Conservation (phyloP, 2,113 vertebrate species). For the Ptychochromis oligacanthus region DNA sequence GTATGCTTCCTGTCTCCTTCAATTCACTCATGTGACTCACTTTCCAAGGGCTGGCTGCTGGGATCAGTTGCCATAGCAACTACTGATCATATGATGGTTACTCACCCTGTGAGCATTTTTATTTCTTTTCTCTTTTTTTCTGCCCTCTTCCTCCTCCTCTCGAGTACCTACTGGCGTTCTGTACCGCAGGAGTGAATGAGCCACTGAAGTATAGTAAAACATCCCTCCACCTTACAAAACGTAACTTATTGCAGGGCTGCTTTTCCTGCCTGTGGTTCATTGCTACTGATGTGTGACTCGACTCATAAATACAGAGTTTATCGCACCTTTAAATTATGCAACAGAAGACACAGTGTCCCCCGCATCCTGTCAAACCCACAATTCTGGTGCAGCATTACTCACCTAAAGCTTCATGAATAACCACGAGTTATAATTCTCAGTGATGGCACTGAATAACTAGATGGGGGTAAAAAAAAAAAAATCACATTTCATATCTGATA, state of each 20-base stretch:
- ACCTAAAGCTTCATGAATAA: slow-evolving; percentile 24
- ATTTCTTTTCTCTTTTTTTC: not conserved
- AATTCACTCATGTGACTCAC: slow-evolving; percentile 82
- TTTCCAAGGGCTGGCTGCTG: slow-evolving; percentile 79
- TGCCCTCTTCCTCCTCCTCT: not conserved
- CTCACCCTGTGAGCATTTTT: slow-evolving; percentile 61
- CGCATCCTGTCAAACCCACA: not conserved
- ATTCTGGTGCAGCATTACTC: slow-evolving; percentile 43
- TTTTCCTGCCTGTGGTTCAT: not conserved
- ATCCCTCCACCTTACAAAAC: not conserved
- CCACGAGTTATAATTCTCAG: not conserved
- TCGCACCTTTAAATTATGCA: slow-evolving; percentile 63
- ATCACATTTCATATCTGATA: not conserved
- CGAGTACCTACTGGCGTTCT: slow-evolving; percentile 16
- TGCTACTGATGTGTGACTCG: slow-evolving; percentile 4
- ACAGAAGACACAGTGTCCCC: slow-evolving; percentile 11
- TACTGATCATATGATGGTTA: slow-evolving; percentile 81
- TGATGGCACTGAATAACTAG: not conserved
- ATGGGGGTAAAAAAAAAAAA: not conserved
- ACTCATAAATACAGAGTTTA: slow-evolving; percentile 17
- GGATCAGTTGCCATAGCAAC: slow-evolving; percentile 85
- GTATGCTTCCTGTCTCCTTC: slow-evolving; percentile 73
- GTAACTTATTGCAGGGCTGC: slow-evolving; percentile 10
- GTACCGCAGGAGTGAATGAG: slow-evolving; percentile 48
- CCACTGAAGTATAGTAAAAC: not conserved